phyloP scores from a whole-genome alignment of 2,888 invertebrate genomes.

The Andricus quercusramuli region DNA sequence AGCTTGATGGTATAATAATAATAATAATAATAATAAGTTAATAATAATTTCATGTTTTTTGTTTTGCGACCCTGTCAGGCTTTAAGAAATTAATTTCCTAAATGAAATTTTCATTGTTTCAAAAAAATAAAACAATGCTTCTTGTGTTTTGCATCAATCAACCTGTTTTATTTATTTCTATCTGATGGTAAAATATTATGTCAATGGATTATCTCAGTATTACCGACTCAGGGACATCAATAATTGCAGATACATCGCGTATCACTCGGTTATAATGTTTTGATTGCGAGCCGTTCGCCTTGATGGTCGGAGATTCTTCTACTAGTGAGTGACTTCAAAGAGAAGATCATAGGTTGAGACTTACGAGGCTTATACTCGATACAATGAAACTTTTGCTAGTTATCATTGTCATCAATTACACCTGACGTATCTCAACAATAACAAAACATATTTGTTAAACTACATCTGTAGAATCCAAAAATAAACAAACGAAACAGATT shows the following conservation, averaged over 20 bases:
- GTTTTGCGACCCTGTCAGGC: no score
- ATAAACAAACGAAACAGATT: not conserved
- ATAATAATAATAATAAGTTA: no score
- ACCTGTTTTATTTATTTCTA: slow-evolving; percentile 22
- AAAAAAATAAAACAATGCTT: no score
- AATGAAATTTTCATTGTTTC: no score
- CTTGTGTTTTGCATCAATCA: no score
- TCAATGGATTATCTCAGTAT: slow-evolving; percentile 29
- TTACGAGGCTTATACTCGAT: not conserved
- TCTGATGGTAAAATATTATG: slow-evolving; percentile 23
- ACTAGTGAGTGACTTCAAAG: slow-evolving; percentile 25
- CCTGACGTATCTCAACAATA: not conserved
- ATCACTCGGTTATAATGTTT: slow-evolving; percentile 56
- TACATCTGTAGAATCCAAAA: not conserved
- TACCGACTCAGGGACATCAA: slow-evolving; percentile 33
- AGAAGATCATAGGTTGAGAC: slow-evolving; percentile 21
- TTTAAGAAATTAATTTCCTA: no score
- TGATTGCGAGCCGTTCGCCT: slow-evolving; percentile 59
- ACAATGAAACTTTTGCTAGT: slow-evolving; percentile 31
- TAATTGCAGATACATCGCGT: slow-evolving; percentile 41
- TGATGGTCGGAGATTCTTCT: slow-evolving; percentile 52
- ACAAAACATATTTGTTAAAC: not conserved
- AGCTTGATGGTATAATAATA: no score
- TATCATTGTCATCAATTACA: slow-evolving; percentile 6
- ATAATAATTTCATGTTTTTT: no score